Conservation (phyloP, 2,797 vertebrate genomes). For the Poecilia velifera region DNA sequence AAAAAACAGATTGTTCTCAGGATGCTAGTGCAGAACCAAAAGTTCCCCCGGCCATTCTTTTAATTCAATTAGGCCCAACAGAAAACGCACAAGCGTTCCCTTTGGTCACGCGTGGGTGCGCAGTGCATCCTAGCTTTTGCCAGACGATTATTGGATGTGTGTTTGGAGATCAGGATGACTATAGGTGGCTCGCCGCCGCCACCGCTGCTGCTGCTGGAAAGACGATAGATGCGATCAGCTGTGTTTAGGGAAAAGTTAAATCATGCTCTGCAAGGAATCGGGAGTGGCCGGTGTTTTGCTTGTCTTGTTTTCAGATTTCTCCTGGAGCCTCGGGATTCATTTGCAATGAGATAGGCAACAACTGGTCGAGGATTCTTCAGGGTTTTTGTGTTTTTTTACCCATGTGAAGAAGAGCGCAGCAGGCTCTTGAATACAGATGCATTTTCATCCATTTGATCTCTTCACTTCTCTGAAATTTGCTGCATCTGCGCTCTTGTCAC, state of each 20-base stretch:
- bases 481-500: neutral
- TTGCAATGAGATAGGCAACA: constrained; percentile 56
- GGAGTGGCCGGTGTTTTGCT: constrained; percentile 54
- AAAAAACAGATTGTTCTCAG: constrained; percentile 48
- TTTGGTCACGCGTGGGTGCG: neutral
- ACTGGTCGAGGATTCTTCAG: constrained; percentile 39
- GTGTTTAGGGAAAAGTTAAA: constrained; percentile 39
- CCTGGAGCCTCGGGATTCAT: constrained; percentile 38
- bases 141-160: neutral
- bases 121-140: neutral
- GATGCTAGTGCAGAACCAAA: constrained; percentile 34
- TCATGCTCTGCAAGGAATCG: constrained; percentile 25
- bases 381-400: constrained; percentile 13
- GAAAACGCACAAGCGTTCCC: constrained; percentile 36
- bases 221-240: constrained; percentile 28
- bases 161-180: constrained; percentile 7
- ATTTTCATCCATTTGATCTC: constrained; percentile 45
- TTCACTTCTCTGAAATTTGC: constrained; percentile 19
- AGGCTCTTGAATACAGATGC: constrained; percentile 24
- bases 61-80: constrained; percentile 45
- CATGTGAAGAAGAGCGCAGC: constrained; percentile 43
- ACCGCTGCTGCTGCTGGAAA: constrained; percentile 9
- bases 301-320: constrained; percentile 39
- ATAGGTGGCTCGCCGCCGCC: constrained; percentile 19
- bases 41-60: constrained; percentile 52